Conservation (phyloP, 2,888 invertebrate species). For the Eristalis tenax region DNA sequence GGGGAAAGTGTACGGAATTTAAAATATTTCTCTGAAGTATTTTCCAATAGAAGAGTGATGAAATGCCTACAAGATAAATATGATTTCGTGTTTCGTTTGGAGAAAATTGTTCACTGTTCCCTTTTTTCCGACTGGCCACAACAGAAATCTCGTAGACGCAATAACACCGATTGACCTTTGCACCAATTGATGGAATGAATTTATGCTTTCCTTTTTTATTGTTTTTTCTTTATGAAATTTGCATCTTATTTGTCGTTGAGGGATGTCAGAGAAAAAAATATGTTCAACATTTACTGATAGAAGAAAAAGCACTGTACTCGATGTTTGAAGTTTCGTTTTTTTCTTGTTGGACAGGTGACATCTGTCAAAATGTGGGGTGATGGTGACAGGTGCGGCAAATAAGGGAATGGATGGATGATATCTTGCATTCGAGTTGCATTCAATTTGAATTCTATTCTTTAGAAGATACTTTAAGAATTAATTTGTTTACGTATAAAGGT, state of each 20-base stretch:
- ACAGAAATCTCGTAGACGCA: conserved; percentile 25
- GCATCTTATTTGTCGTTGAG: conserved; percentile 21
- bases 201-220: neutral
- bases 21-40: neutral
- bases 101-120: conserved; percentile 30
- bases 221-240: conserved; percentile 5
- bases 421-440: neutral
- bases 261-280: conserved; percentile 39
- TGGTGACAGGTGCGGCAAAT: conserved; percentile 46
- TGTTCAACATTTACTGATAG: conserved; percentile 36
- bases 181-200: conserved; percentile 40
- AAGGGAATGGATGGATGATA: neutral
- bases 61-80: conserved; percentile 2
- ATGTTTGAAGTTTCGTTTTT: conserved; percentile 40
- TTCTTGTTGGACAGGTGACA: conserved; percentile 35
- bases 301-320: conserved; percentile 60
- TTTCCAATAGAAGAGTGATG: neutral
- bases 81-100: conserved; percentile 2
- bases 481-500: too few relatives aligned
- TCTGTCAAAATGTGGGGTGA: conserved; percentile 35
- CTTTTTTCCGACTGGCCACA: neutral
- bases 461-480: too few relatives aligned
- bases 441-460: neutral
- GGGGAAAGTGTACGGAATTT: neutral
- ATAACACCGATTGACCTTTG: conserved; percentile 45